These are phyloP conservation scores for Anthopleura sola DNA, from an alignment of 64 coral and sea anemone genomes.

Conservation along the genomic window DNA sequence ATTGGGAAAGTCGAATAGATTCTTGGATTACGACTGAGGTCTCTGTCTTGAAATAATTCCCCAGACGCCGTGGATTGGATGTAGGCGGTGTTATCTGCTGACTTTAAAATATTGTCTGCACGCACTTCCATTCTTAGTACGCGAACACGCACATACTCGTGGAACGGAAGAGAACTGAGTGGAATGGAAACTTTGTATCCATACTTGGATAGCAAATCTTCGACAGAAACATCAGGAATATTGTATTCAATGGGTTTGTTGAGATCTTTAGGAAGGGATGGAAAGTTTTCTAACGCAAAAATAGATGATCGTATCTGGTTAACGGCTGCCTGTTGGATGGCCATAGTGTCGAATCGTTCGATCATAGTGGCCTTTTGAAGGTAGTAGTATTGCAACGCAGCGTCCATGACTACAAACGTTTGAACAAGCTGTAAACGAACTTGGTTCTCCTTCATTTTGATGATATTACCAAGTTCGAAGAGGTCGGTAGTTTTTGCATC, in stretches of 20 bases:
- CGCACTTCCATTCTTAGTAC: constrained; percentile 42
- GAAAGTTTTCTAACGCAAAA: constrained; percentile 35
- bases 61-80: constrained; percentile 39
- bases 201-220: constrained; percentile 22
- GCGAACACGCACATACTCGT: constrained; percentile 36
- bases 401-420: constrained; percentile 44
- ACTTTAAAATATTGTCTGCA: constrained; percentile 29
- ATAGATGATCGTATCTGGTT: constrained; percentile 34
- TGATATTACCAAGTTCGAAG: constrained; percentile 47
- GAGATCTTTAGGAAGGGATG: constrained; percentile 23
- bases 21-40: constrained; percentile 47
- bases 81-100: constrained; percentile 32
- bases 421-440: constrained; percentile 42
- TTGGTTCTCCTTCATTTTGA: constrained; percentile 52
- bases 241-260: constrained; percentile 3
- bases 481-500: constrained; percentile 41
- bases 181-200: constrained; percentile 22
- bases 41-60: constrained; percentile 42
- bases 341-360: constrained; percentile 24
- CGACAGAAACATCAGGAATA: constrained; percentile 4
- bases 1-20: constrained; percentile 21
- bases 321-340: constrained; percentile 31
- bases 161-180: constrained; percentile 43
- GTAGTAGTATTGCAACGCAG: constrained; percentile 34
- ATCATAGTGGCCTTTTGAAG: constrained; percentile 31